Evolutionary conservation across 2,888 invertebrate species (phyloP).

Genomic region (Athrips mouffetella): DNA sequence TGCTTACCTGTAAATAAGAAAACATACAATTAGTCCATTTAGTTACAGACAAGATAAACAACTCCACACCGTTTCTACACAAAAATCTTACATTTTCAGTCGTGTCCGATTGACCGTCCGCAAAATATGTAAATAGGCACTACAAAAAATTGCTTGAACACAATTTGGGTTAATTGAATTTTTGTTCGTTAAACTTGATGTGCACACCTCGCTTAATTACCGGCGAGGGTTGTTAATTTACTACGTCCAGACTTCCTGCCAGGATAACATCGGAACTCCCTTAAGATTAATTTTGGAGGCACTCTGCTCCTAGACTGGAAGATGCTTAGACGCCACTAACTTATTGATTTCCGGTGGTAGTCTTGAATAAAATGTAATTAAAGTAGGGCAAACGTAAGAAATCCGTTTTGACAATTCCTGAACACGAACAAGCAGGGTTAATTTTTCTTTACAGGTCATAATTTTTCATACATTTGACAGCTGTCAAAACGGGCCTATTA

Average conservation of each 20-base stretch:
- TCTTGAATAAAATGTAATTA: no score
- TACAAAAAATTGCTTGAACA: slow-evolving; percentile 58
- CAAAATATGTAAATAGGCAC: slow-evolving; percentile 53
- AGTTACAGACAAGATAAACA: no score
- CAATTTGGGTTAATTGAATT: slow-evolving; percentile 72
- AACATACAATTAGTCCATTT: slow-evolving; percentile 31
- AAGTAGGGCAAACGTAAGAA: no score
- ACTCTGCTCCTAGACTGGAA: slow-evolving; percentile 34
- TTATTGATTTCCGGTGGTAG: no score
- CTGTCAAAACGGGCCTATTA: no score
- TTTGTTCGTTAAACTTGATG: slow-evolving; percentile 66
- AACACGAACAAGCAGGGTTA: no score
- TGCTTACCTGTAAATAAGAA: background rate
- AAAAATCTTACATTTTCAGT: no score
- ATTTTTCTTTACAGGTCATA: no score
- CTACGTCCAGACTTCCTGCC: slow-evolving; percentile 63
- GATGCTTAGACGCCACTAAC: background rate
- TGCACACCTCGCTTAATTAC: slow-evolving; percentile 72
- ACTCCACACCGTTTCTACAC: no score
- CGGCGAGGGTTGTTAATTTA: slow-evolving; percentile 72
- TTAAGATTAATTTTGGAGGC: slow-evolving; percentile 75
- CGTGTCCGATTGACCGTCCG: slow-evolving; percentile 45
- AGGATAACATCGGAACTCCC: slow-evolving; percentile 74
- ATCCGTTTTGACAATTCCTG: no score
- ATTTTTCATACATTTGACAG: no score